Percentiles rank a stretch among this genome's conserved stretches.
phyloP scores from a whole-genome alignment of 2,113 vertebrate species.

The Macrotus californicus region DNA sequence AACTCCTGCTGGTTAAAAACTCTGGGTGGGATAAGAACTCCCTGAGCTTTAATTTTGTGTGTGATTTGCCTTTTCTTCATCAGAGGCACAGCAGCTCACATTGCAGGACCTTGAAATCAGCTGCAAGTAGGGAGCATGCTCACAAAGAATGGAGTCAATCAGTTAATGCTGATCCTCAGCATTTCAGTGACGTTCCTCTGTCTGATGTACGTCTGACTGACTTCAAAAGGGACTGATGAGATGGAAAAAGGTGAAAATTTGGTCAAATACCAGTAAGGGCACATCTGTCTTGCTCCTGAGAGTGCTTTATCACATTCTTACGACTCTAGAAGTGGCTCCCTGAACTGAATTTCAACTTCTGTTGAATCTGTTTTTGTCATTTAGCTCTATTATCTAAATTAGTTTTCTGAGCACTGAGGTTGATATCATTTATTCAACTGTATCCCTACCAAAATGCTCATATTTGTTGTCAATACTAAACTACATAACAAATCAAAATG shows the following conservation, averaged over 20 bases:
- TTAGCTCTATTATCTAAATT: slow-evolving; percentile 20
- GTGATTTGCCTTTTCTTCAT: neutral
- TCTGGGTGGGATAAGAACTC: neutral
- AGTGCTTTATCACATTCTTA: neutral
- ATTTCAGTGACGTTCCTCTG: neutral
- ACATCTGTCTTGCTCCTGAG: neutral
- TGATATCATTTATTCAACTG: neutral
- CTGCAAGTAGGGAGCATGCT: neutral
- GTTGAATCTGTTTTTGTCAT: slow-evolving; percentile 9
- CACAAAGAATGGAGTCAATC: neutral
- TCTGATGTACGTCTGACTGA: neutral
- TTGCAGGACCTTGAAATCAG: neutral
- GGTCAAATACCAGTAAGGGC: neutral
- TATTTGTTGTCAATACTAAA: slow-evolving; percentile 26
- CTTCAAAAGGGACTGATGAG: neutral
- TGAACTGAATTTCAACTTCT: slow-evolving; percentile 10
- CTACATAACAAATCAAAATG: neutral
- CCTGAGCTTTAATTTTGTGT: neutral
- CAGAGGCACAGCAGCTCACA: neutral
- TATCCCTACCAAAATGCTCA: slow-evolving; percentile 9
- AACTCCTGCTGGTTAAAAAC: neutral
- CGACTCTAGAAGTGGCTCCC: neutral
- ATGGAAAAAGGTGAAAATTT: neutral
- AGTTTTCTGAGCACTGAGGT: neutral
- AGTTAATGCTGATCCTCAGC: neutral